Evolutionary conservation across 2,888 invertebrate species (phyloP).

Genomic region (Nowickia ferox): DNA sequence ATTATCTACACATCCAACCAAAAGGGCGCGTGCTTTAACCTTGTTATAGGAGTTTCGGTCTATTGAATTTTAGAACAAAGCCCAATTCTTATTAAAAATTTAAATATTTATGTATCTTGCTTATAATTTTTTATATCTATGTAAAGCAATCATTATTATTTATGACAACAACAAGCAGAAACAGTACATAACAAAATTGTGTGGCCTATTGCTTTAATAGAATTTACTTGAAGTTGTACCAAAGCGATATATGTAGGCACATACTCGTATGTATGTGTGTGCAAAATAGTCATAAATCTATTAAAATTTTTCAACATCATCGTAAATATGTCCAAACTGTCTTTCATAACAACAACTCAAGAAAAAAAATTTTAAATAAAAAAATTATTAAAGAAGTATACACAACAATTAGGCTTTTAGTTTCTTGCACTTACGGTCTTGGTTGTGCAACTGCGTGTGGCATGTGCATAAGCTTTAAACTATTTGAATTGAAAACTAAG

Average conservation of each 20-base stretch:
- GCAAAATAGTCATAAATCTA: constrained; percentile 63
- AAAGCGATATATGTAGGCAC: neutral
- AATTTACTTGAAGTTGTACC: neutral
- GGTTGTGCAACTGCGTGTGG: constrained; percentile 49
- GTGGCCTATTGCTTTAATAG: constrained; percentile 8
- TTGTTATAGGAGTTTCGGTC: constrained; percentile 2
- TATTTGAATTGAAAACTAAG: neutral
- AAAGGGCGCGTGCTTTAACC: constrained; percentile 10
- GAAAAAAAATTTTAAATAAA: constrained; percentile 13
- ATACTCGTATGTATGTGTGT: constrained; percentile 1
- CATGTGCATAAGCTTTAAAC: neutral
- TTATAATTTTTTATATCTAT: constrained; percentile 18
- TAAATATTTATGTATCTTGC: neutral
- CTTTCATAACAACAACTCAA: constrained; percentile 43
- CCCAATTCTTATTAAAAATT: neutral
- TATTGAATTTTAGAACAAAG: constrained; percentile 22
- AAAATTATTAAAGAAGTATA: neutral
- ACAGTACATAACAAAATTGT: constrained; percentile 3
- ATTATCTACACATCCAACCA: neutral
- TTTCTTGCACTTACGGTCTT: constrained; percentile 4
- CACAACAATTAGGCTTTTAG: neutral
- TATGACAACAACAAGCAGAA: constrained; percentile 37
- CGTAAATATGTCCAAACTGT: constrained; percentile 68
- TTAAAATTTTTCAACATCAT: constrained; percentile 48
- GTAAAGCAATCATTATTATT: constrained; percentile 57